phyloP scores from a whole-genome alignment of 2,888 invertebrate genomes.

The Amblyjoppa proteus region DNA sequence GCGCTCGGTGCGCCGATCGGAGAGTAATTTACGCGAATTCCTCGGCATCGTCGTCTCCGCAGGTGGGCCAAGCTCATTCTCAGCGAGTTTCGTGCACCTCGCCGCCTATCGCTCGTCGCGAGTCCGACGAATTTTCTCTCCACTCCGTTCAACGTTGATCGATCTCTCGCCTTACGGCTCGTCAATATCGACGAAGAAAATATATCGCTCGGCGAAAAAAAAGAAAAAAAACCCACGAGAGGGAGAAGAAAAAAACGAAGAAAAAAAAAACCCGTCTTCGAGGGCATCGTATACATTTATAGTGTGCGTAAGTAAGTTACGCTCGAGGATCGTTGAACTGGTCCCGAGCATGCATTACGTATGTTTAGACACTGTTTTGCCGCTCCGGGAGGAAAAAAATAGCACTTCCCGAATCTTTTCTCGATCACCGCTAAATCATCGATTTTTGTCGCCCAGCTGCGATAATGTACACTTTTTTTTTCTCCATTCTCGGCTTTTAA shows the following conservation, averaged over 20 bases:
- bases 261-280: conserved; percentile 35
- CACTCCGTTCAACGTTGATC: conserved; percentile 18
- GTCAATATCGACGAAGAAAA: conserved; percentile 26
- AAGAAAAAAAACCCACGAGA: neutral
- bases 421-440: neutral
- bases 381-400: neutral
- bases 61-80: conserved; percentile 32
- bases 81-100: neutral
- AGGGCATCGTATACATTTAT: conserved; percentile 52
- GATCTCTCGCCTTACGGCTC: conserved; percentile 34
- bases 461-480: neutral
- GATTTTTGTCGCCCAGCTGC: conserved; percentile 11
- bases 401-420: neutral
- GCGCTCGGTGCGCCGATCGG: conserved; percentile 78
- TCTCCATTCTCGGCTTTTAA: neutral
- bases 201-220: conserved; percentile 32
- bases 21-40: conserved; percentile 81
- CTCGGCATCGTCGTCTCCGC: conserved; percentile 73
- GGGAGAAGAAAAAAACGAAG: conserved; percentile 3
- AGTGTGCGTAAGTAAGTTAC: conserved; percentile 60
- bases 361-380: neutral
- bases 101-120: neutral
- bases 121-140: neutral
- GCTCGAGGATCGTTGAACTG: conserved; percentile 56
- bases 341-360: neutral